Conservation (phyloP, 92 coral and sea anemone genomes). For the Epizoanthus rinbou region DNA sequence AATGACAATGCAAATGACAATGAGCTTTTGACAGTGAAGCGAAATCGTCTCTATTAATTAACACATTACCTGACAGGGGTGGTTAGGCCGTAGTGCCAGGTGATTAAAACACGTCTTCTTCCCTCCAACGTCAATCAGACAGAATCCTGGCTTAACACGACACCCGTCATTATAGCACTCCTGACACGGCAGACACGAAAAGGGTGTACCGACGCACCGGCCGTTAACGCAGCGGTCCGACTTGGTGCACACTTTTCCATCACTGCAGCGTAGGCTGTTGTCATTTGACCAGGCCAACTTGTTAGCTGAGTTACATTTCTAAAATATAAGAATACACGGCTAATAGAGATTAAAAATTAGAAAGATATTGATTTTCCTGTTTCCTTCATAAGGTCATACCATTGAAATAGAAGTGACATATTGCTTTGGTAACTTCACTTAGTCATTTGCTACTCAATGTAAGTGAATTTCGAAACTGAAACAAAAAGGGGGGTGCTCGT, state of each 20-base stretch:
- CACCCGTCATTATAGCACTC: slow-evolving; percentile 70
- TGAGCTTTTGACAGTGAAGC: too few species aligned
- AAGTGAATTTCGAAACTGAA: too few species aligned
- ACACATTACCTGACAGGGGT: slow-evolving; percentile 81
- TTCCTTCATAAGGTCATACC: too few species aligned
- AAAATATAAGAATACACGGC: background rate
- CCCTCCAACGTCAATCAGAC: slow-evolving; percentile 56
- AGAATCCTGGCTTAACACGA: slow-evolving; percentile 71
- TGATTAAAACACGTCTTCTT: slow-evolving; percentile 61
- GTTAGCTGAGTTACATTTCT: slow-evolving; percentile 66
- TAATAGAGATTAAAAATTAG: too few species aligned
- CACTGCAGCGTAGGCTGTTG: slow-evolving; percentile 65
- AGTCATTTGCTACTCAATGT: too few species aligned
- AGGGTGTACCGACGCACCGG: slow-evolving; percentile 73
- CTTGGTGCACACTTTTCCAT: slow-evolving; percentile 70
- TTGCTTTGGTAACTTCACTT: too few species aligned
- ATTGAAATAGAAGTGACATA: too few species aligned
- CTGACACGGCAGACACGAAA: slow-evolving; percentile 81
- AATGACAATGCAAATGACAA: too few species aligned
- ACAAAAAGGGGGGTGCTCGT: too few species aligned
- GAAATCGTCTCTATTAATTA: too few species aligned
- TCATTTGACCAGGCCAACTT: slow-evolving; percentile 71
- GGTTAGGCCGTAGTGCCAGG: slow-evolving; percentile 65
- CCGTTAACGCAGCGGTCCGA: slow-evolving; percentile 71
- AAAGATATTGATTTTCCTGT: too few species aligned